phyloP scores from a whole-genome alignment of 1,140 invertebrate species.

The Psix sp. region DNA sequence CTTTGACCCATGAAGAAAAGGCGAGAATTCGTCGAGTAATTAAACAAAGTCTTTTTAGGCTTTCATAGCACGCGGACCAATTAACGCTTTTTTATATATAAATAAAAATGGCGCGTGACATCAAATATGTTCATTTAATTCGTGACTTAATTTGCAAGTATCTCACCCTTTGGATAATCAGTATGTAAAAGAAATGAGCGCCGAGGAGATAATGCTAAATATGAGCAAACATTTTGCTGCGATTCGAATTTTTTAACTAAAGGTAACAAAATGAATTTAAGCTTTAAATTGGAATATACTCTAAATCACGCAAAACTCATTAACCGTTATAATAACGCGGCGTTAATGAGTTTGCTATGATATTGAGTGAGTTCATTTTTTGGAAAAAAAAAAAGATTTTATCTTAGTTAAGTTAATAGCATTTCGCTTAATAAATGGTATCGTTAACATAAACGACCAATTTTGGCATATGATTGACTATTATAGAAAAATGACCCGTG shows the following conservation, averaged over 20 bases:
- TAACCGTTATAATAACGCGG: constrained; percentile 35
- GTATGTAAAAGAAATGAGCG: not conserved
- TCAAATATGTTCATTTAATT: constrained; percentile 22
- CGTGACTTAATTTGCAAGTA: not conserved
- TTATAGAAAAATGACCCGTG: constrained; percentile 37
- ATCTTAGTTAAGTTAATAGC: constrained; percentile 27
- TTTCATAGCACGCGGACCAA: constrained; percentile 21
- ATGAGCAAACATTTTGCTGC: constrained; percentile 10
- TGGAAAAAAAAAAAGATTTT: constrained; percentile 46
- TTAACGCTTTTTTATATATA: constrained; percentile 30
- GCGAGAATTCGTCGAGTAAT: constrained; percentile 46
- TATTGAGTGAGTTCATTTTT: constrained; percentile 38
- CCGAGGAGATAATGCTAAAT: constrained; percentile 1
- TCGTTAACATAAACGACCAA: constrained; percentile 43
- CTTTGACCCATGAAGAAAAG: constrained; percentile 24
- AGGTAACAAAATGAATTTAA: constrained; percentile 8
- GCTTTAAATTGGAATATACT: constrained; percentile 43
- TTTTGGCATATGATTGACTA: constrained; percentile 36
- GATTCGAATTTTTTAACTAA: constrained; percentile 22
- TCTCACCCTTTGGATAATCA: constrained; percentile 17
- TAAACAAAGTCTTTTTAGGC: constrained; percentile 49
- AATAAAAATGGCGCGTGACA: constrained; percentile 30
- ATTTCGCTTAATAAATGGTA: constrained; percentile 46
- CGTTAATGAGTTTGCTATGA: constrained; percentile 46
- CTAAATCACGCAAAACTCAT: constrained; percentile 53